Evolutionary conservation across 2,797 vertebrate species (phyloP), one percentile per base, ranked within the genome.

Genomic region (Artibeus jamaicensis): DNA sequence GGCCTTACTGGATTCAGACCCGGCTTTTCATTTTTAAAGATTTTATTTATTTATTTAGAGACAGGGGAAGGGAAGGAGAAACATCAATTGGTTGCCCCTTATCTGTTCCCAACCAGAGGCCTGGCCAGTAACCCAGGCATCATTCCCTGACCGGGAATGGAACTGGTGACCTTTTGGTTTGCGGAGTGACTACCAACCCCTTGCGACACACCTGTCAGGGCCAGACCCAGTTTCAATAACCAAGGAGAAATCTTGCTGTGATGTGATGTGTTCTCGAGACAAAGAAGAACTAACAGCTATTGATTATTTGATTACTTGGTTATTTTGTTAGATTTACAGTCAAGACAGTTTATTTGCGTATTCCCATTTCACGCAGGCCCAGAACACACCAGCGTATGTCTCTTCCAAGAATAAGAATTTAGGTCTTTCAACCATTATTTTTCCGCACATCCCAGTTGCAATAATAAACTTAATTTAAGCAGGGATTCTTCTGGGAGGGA

Each of bases 321-420:
- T 67, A 37, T 68, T 95, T 88, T 86, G 44, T 94, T 85, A 77
- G 37, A 81, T 94, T 39, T 88, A 32, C 59, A 88, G 86, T n/a
- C 15, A 87, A 88, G 59, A 18, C 39, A 76, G 18, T 24, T 50
- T 84, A 62, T 91, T 48, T 77, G 55, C 48, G 8, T 59, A 53
- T 55, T 59, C 55, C 21, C 57, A 68, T 71, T 96, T 85, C 67
- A 96, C 93, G 29, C 24, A 44, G 34, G 50, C 18, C 53, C 22
- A 34, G 10, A 81, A 83, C 18, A 48, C n/a, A 42, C 14, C 62
- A 59, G 39, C 34, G 9, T 78, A 19, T 81, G 24, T 22, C 93
- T 44, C 32, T 93, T 85, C 29, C 46, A 48, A 29, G 44, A 18
- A 24, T 74, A 87, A 89, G 62, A 89, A 12, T 92, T 79, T 82